Base-by-base conservation (phyloP, 1,140 invertebrate species). In the Neocloeon triangulifer region DNA sequence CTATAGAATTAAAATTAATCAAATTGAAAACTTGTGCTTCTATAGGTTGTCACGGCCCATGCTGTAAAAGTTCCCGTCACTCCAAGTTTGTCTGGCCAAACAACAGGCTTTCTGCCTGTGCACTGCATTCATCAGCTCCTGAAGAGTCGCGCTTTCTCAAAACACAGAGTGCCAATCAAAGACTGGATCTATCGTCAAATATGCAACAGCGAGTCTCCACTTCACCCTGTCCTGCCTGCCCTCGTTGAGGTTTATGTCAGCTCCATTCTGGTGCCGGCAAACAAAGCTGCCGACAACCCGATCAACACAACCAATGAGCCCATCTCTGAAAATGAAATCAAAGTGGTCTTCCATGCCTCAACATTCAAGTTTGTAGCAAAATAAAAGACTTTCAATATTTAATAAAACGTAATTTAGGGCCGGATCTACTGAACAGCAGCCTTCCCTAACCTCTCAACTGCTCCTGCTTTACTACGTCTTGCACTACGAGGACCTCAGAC, bases 91-190 rank as follows among this genome's bases (percentile, higher is more conserved):
- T 92, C 79, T 54, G 82, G 77, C 14, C 77, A 76, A 36, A 79
- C 92, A 33, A 65, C 68, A 2, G 89, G 91, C 13, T 96, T 92
- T 56, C 53, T 98, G 33, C 91, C 91, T 0, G 81, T 96, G 16
- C 91, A 98, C 52, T 96, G 91, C 49, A 92, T 98, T 36, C 86
- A 94, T 52, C 91, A 96, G 45, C 53, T 96, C 10, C 56, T 98
- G 1, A 92, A 94, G 50, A 92, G 82, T 17, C 56, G 89, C 43
- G 84, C 88, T 4, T 97, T 96, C 48, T 82, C 86, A 0, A 95
- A 95, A 55, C 79, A 98, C 47, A 84, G 85, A 50, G 86, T 88
- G 1, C 78, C 80, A 0, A 88, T 89, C 5, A 86, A 88, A 59
- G 76, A 80, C 41, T 94, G 88, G 86, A 91, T 95, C 32, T 92